These are phyloP conservation scores for Papilio protenor DNA, from an alignment of 2,888 invertebrate genomes.

Conservation along the genomic window DNA sequence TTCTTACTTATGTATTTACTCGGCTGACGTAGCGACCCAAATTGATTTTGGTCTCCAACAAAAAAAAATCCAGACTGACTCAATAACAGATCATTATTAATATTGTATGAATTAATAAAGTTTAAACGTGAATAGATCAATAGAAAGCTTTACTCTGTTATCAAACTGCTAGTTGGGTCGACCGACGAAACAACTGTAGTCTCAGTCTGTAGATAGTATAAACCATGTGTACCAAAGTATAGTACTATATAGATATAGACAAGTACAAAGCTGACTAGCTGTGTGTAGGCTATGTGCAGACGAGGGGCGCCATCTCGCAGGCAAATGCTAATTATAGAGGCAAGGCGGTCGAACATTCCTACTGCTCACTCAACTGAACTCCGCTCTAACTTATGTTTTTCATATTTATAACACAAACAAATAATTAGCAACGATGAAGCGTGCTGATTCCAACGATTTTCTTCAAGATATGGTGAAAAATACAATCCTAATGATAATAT, in stretches of 20 bases:
- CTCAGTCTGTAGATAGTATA: not conserved
- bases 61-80: too few relatives aligned
- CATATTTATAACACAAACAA: not conserved
- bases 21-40: not conserved
- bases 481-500: not conserved
- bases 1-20: not conserved
- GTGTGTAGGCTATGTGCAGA: slow-evolving; percentile 7
- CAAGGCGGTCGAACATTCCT: not conserved
- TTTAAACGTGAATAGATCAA: not conserved
- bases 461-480: not conserved
- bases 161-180: not conserved
- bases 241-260: not conserved
- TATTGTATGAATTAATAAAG: too few relatives aligned
- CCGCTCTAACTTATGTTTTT: not conserved
- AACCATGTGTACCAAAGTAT: not conserved
- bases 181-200: not conserved
- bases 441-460: not conserved
- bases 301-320: not conserved
- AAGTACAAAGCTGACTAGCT: not conserved
- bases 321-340: slow-evolving; percentile 9
- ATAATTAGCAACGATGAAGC: not conserved
- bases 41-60: too few relatives aligned
- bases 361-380: not conserved
- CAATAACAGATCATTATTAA: too few relatives aligned
- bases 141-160: not conserved